Percentiles rank a stretch among this genome's conserved stretches.
Conservation (phyloP, 2,888 invertebrate genomes). For the Piscicola geometra region DNA sequence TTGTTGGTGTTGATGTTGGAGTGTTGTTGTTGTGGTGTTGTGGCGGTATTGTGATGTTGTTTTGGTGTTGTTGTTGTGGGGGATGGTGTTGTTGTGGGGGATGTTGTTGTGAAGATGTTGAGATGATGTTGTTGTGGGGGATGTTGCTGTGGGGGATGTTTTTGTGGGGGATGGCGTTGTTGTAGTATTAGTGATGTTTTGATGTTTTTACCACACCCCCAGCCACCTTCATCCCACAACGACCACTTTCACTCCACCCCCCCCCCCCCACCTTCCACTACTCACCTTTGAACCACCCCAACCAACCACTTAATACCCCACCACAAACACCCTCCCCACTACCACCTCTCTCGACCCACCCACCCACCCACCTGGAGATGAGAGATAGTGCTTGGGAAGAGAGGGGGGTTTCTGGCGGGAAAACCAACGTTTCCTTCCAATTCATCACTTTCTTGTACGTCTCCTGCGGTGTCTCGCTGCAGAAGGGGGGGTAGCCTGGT, state of each 20-base stretch:
- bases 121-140: too few species aligned
- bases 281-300: conserved; percentile 71
- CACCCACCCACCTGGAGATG: conserved; percentile 60
- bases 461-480: conserved; percentile 95
- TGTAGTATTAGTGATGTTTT: too few species aligned
- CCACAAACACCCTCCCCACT: not conserved
- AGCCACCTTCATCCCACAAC: not conserved
- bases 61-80: too few species aligned
- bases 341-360: not conserved
- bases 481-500: conserved; percentile 91
- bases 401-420: conserved; percentile 98
- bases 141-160: too few species aligned
- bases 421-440: conserved; percentile 91
- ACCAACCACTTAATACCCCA: conserved; percentile 76
- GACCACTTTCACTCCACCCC: not conserved
- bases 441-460: conserved; percentile 96
- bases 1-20: too few species aligned
- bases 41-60: too few species aligned
- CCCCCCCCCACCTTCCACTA: too few species aligned
- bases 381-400: conserved; percentile 94
- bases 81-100: too few species aligned
- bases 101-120: too few species aligned
- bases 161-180: too few species aligned
- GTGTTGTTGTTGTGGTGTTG: too few species aligned
- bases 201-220: too few species aligned